phyloP scores from a whole-genome alignment of 2,113 vertebrate species.

The Siphamia tubifer region DNA sequence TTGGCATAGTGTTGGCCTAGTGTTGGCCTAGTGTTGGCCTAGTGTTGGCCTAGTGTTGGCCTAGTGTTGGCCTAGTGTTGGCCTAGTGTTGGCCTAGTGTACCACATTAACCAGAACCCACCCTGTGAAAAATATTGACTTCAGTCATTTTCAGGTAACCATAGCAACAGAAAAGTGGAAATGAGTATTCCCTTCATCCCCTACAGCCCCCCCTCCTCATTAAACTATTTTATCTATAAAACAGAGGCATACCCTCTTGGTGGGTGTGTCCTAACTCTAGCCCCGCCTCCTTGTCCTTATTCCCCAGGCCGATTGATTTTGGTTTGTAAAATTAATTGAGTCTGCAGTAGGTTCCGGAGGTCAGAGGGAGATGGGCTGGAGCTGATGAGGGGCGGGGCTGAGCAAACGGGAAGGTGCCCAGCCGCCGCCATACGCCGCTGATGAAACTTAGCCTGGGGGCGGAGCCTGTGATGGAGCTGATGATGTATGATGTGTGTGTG shows the following conservation, averaged over 20 bases:
- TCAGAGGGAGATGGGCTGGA: conserved; percentile 59
- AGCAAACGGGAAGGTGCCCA: conserved; percentile 7
- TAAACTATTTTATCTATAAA: conserved; percentile 70
- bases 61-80: too few relatives aligned
- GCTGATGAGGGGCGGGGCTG: conserved; percentile 65
- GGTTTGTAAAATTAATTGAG: conserved; percentile 73
- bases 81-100: too few relatives aligned
- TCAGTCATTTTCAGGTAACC: too few relatives aligned
- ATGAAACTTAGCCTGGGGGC: conserved; percentile 66
- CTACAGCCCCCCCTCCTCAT: conserved; percentile 34
- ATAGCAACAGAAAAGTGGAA: too few relatives aligned
- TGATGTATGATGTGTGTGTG: conserved; percentile 60
- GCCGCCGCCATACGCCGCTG: conserved; percentile 17
- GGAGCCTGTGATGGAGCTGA: conserved; percentile 29
- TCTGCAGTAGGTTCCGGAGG: conserved; percentile 58
- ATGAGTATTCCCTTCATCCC: conserved; percentile 67
- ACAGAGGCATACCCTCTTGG: conserved; percentile 52
- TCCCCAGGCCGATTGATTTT: conserved; percentile 74
- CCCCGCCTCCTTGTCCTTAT: conserved; percentile 55
- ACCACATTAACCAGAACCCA: too few relatives aligned
- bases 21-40: too few relatives aligned
- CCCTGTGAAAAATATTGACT: too few relatives aligned
- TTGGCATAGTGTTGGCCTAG: too few relatives aligned
- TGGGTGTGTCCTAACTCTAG: conserved; percentile 65
- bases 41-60: too few relatives aligned